phyloP scores from a whole-genome alignment of 2,113 vertebrate species.

The Sinocyclocheilus grahami region DNA sequence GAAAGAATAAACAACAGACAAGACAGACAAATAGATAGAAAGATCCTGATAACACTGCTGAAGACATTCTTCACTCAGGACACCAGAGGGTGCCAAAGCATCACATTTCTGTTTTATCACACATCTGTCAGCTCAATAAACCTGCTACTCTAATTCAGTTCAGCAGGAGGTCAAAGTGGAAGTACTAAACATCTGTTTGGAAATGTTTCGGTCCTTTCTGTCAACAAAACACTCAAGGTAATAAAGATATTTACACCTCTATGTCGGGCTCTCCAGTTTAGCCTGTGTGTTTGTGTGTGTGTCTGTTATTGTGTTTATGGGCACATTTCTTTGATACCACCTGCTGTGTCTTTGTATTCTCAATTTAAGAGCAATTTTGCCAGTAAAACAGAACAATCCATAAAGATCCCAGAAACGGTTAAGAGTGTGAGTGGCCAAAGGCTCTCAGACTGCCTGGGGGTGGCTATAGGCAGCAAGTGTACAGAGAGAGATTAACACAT shows the following conservation, averaged over 20 bases:
- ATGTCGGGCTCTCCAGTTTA: background rate
- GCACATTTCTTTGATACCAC: conserved; percentile 2
- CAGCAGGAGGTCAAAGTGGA: conserved; percentile 21
- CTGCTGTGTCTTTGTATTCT: conserved; percentile 9
- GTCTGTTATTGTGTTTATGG: background rate
- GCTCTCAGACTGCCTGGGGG: conserved; percentile 14
- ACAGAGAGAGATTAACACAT: background rate
- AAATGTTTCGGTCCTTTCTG: conserved; percentile 26
- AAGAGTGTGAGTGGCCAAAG: background rate
- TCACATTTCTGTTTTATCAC: conserved; percentile 57
- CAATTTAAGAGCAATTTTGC: background rate
- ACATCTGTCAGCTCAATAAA: conserved; percentile 30
- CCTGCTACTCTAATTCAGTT: conserved; percentile 31
- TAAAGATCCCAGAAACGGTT: background rate
- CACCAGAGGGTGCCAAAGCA: conserved; percentile 84
- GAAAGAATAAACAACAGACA: background rate
- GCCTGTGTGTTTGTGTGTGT: background rate
- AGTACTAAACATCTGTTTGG: conserved; percentile 43
- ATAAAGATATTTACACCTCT: conserved; percentile 7
- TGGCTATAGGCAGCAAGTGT: background rate
- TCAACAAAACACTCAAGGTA: conserved; percentile 16
- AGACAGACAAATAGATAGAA: background rate
- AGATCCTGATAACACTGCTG: background rate
- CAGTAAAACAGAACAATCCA: conserved; percentile 1
- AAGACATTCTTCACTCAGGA: conserved; percentile 59